Percentiles rank a stretch among this genome's conserved stretches.
These are phyloP conservation scores for Danaus melanippus DNA, from an alignment of 1,140 invertebrate genomes.

Conservation along the genomic window DNA sequence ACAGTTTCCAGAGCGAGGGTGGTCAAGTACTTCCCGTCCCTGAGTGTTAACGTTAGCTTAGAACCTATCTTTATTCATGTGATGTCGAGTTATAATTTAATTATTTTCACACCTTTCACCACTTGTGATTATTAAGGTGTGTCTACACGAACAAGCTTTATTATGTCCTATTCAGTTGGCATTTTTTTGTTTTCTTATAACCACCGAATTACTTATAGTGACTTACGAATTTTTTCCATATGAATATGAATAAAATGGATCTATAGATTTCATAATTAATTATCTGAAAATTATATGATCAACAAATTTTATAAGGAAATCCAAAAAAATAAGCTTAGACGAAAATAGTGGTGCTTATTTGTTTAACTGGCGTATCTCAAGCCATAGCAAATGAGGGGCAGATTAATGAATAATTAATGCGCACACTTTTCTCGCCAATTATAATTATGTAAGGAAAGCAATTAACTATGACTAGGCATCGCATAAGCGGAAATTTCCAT, in stretches of 20 bases:
- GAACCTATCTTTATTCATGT: constrained; percentile 26
- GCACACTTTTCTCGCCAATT: constrained; percentile 60
- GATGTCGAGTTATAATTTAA: constrained; percentile 23
- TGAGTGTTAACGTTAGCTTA: constrained; percentile 25
- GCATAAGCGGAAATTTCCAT: constrained; percentile 43
- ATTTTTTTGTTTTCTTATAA: no score
- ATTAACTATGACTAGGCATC: constrained; percentile 41
- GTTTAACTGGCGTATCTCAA: constrained; percentile 59
- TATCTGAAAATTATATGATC: not conserved
- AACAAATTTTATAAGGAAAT: constrained; percentile 16
- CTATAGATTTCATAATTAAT: no score
- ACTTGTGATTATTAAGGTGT: not conserved
- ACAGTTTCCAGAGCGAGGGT: constrained; percentile 19
- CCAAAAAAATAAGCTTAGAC: constrained; percentile 35
- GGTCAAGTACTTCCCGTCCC: constrained; percentile 21
- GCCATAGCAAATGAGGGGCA: constrained; percentile 56
- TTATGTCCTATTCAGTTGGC: no score
- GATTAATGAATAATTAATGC: constrained; percentile 67
- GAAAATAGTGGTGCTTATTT: constrained; percentile 41
- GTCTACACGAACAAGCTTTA: no score
- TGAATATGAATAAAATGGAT: no score
- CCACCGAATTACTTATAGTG: no score
- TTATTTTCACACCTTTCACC: constrained; percentile 24
- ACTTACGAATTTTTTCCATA: no score
- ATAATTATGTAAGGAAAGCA: constrained; percentile 63